Evolutionary conservation across 1,140 invertebrate genomes (phyloP).

Genomic region (Formica exsecta): DNA sequence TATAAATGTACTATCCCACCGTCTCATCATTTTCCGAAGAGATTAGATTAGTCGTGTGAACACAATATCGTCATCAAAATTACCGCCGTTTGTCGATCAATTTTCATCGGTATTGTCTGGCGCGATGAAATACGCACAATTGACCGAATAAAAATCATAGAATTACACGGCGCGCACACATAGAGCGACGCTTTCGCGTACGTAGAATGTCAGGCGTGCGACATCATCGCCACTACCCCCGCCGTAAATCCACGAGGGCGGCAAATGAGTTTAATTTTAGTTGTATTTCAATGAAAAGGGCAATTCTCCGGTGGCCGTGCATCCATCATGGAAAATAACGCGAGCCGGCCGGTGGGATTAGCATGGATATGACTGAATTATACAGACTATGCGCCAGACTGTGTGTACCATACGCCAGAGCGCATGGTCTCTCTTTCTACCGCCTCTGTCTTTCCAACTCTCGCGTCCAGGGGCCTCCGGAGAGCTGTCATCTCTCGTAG

Average conservation of each 20-base stretch:
- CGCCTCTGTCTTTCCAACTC: conserved; percentile 67
- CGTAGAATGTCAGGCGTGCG: conserved; percentile 15
- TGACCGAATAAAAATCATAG: conserved; percentile 39
- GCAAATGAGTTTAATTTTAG: conserved; percentile 84
- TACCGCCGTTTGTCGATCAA: conserved; percentile 43
- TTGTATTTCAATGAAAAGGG: conserved; percentile 84
- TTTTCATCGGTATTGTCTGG: conserved; percentile 32
- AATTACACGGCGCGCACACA: conserved; percentile 13
- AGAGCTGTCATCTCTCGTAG: conserved; percentile 75
- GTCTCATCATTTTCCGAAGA: not conserved
- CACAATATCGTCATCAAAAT: conserved; percentile 17
- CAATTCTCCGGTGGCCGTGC: conserved; percentile 82
- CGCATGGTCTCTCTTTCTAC: conserved; percentile 61
- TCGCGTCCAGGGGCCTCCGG: conserved; percentile 70
- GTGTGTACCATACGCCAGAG: conserved; percentile 81
- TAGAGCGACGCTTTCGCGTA: conserved; percentile 6
- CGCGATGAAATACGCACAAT: conserved; percentile 18
- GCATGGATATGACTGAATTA: conserved; percentile 85
- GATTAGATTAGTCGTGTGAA: not conserved
- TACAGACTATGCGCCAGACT: conserved; percentile 83
- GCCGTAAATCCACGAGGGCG: conserved; percentile 78
- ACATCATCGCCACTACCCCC: not conserved
- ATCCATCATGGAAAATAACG: conserved; percentile 84
- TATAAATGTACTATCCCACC: not conserved
- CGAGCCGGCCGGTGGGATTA: conserved; percentile 81